phyloP scores from a whole-genome alignment of 2,888 invertebrate species.

The Gerris lacustris region DNA sequence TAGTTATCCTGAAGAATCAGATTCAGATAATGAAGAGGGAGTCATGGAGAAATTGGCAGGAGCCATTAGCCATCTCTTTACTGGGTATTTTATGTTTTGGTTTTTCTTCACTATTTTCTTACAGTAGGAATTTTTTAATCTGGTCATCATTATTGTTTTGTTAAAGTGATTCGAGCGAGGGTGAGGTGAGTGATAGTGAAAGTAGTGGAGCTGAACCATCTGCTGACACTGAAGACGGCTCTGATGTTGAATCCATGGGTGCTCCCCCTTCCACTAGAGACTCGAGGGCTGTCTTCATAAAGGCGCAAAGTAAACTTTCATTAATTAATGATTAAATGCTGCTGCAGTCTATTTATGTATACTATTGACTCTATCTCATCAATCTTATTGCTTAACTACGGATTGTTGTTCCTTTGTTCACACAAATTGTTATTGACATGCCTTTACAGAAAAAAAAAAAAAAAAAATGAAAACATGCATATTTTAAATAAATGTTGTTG shows the following conservation, averaged over 20 bases:
- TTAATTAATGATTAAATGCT: conserved; percentile 4
- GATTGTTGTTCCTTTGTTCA: neutral
- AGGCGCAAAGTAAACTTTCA: conserved; percentile 31
- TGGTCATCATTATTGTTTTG: neutral
- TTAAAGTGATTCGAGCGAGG: conserved; percentile 47
- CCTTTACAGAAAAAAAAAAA: neutral
- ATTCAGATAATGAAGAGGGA: conserved; percentile 60
- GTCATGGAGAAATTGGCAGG: conserved; percentile 56
- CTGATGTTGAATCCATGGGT: conserved; percentile 36
- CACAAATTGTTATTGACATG: neutral
- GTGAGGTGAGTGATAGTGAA: conserved; percentile 40
- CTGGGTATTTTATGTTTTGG: conserved; percentile 42
- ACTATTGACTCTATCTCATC: no score
- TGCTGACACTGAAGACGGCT: conserved; percentile 34
- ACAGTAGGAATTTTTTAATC: neutral
- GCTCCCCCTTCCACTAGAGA: conserved; percentile 29
- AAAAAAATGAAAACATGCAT: neutral
- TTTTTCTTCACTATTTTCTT: neutral
- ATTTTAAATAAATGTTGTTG: neutral
- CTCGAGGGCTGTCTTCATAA: conserved; percentile 32
- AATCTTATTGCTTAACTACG: neutral
- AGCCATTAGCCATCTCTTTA: conserved; percentile 65
- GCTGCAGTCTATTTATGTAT: no score
- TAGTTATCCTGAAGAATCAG: conserved; percentile 47
- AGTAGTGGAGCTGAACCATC: conserved; percentile 38